A percentile compares a stretch with the other conserved stretches of the same genome.
phyloP scores from a whole-genome alignment of 2,888 invertebrate genomes.

The Silvanus unidentatus region DNA sequence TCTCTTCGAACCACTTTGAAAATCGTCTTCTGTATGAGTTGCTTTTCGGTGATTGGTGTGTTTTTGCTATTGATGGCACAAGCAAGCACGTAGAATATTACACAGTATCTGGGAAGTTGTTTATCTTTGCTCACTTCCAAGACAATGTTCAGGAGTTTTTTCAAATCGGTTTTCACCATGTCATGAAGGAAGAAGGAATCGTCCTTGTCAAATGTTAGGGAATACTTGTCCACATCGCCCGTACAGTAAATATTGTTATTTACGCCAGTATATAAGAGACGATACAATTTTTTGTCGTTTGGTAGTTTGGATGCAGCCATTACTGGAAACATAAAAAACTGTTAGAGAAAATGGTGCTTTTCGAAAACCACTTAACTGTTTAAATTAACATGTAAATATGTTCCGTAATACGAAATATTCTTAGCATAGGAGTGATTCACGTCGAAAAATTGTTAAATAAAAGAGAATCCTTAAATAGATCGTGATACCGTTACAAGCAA shows the following conservation, averaged over 20 bases:
- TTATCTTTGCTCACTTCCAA: conserved; percentile 26
- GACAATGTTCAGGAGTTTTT: conserved; percentile 25
- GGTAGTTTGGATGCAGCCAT: conserved; percentile 19
- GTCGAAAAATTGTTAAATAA: background rate
- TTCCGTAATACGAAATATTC: background rate
- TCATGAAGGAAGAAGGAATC: background rate
- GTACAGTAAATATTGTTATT: conserved; percentile 28
- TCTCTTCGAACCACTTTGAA: conserved; percentile 55
- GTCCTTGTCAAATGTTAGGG: conserved; percentile 11
- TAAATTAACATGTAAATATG: background rate
- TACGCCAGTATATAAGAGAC: conserved; percentile 32
- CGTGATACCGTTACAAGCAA: background rate
- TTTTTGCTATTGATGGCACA: conserved; percentile 15
- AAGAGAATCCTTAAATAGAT: conserved; percentile 1
- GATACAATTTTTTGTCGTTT: conserved; percentile 29
- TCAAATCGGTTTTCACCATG: conserved; percentile 11
- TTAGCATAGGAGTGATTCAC: conserved; percentile 1
- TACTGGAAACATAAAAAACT: background rate
- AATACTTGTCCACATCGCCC: conserved; percentile 31
- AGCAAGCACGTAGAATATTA: conserved; percentile 31
- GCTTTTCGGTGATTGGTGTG: conserved; percentile 18
- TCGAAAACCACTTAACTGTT: background rate
- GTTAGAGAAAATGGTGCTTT: background rate
- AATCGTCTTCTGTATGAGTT: conserved; percentile 19
- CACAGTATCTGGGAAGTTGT: conserved; percentile 26